Percentiles rank a stretch among this genome's conserved stretches.
Conservation (phyloP, 2,888 invertebrate genomes). For the Epinotia demarniana region DNA sequence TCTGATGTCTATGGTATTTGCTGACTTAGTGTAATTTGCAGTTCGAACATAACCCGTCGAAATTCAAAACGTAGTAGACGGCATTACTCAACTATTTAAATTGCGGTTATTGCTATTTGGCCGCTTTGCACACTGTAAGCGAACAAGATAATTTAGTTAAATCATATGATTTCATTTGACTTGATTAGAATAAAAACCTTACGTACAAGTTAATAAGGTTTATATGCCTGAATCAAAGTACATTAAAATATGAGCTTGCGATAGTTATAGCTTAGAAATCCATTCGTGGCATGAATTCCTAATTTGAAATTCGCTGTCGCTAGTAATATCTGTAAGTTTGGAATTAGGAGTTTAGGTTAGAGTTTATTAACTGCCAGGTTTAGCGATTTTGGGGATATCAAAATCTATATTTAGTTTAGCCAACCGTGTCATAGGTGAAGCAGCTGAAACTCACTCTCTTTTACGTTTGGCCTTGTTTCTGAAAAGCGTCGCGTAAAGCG, state of each 20-base stretch:
- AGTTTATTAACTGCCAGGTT: constrained; percentile 13
- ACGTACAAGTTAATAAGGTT: background rate
- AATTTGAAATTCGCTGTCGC: constrained; percentile 45
- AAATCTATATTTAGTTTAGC: background rate
- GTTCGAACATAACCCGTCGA: constrained; percentile 47
- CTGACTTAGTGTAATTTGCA: constrained; percentile 54
- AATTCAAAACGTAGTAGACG: constrained; percentile 45
- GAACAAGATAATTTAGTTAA: background rate
- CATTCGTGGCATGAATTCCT: constrained; percentile 46
- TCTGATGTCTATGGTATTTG: constrained; percentile 21
- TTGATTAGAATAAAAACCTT: background rate
- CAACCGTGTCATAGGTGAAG: no score
- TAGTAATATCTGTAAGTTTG: constrained; percentile 37
- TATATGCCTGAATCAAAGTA: background rate
- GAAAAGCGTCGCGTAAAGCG: no score
- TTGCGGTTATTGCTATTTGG: constrained; percentile 48
- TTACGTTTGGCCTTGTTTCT: no score
- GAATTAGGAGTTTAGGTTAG: constrained; percentile 25
- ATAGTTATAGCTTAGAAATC: constrained; percentile 19
- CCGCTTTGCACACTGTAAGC: constrained; percentile 44
- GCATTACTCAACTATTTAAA: constrained; percentile 45
- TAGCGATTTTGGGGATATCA: background rate
- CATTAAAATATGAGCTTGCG: background rate
- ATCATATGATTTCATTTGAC: background rate
- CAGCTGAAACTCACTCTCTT: no score